Evolutionary conservation across 2,113 vertebrate species (phyloP).

Genomic region (Notiomystis cincta): DNA sequence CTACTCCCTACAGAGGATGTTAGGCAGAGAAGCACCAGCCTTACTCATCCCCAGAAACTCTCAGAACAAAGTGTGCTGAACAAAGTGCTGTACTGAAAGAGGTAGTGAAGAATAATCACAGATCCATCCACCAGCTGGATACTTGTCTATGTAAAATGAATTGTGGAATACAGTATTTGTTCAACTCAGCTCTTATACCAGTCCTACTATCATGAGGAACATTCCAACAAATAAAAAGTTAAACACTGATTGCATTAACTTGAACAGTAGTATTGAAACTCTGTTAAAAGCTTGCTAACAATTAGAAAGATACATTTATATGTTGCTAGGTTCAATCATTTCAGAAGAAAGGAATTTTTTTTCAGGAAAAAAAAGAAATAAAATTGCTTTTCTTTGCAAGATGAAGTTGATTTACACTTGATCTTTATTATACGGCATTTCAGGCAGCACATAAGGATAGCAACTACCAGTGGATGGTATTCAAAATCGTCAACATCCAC

Average conservation of each 20-base stretch:
- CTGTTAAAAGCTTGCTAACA: background rate
- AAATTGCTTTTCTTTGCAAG: background rate
- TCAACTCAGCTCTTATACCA: background rate
- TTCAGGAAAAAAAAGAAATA: background rate
- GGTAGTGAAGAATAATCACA: background rate
- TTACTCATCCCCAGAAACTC: background rate
- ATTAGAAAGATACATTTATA: background rate
- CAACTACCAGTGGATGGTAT: background rate
- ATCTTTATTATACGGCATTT: background rate
- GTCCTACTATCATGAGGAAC: background rate
- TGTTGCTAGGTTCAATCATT: background rate
- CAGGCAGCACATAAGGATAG: background rate
- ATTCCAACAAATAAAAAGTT: background rate
- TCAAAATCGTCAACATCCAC: conserved; percentile 10
- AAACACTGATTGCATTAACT: background rate
- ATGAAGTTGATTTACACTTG: background rate
- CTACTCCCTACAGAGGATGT: background rate
- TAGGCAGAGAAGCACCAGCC: background rate
- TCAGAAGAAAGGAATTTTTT: background rate
- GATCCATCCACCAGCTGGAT: background rate
- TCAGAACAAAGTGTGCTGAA: background rate
- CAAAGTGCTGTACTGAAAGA: background rate
- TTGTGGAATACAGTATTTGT: background rate
- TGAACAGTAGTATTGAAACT: background rate
- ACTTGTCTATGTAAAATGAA: background rate